Base-by-base conservation (phyloP, 2,888 invertebrate genomes). In the Argyra leucocephala region DNA sequence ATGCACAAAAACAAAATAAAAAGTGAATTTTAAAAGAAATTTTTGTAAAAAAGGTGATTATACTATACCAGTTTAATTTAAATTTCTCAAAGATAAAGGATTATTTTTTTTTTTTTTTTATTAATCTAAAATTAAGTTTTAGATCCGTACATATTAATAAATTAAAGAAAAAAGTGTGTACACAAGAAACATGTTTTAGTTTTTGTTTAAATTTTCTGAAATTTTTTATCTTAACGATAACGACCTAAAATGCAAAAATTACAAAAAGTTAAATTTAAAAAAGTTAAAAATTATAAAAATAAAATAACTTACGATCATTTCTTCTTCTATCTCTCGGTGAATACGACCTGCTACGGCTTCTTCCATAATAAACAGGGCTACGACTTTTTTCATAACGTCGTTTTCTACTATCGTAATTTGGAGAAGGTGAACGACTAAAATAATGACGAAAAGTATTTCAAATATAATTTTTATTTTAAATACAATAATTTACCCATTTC, bases 291-390 rank as follows among this genome's bases (percentile, higher is more conserved):
- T 21, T 57, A 2, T 22, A 61, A 23, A n/a, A 10, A n/a, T 15
- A 9, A 23, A 5, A 62, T 6, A 70, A 67, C 72, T 70, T 76
- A 73, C 75, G 72, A 21, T 31, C 31, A 18, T 37, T 58, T 57
- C 66, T 66, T 57, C 66, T 66, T 64, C 68, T 66, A 58, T 67
- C 65, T 59, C 66, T 65, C 60, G 73, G 73, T 21, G 76, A 73
- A 68, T 72, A 72, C 21, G 78, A 74, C 63, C 73, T 75, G 69
- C 75, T 76, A 63, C 73, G 73, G 67, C 75, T 74, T 31, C 75
- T 73, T 3, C 72, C 73, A 57, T 73, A 70, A 62, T 73, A 74
- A 59, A 72, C n/a, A 10, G 21, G 61, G 3, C 61, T 61, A 57
- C 68, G 66, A 61, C 67, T 64, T 22, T 66, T 66, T 21, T 66